Base-by-base conservation (phyloP, 2,888 invertebrate genomes). In the Elmis aenea region DNA sequence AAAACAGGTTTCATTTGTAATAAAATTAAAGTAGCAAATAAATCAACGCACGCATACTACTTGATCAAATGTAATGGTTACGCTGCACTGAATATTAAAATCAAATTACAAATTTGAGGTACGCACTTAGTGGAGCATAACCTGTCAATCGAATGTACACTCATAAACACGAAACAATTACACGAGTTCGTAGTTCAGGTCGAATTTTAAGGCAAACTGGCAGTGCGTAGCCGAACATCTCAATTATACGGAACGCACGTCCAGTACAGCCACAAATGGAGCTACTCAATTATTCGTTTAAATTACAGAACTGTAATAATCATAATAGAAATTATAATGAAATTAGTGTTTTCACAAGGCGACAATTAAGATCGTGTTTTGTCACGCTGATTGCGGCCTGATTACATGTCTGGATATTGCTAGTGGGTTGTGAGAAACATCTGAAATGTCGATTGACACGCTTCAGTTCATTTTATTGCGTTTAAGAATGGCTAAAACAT, bases 341-440 rank as follows among this genome's bases (percentile, higher is more conserved):
- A 40, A 40, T 40, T 40, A 27, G 32, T 38, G 38, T 38, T 38
- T 38, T 38, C 32, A 33, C 38, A 32, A 38, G 27, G 31, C 35
- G 40, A 35, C 40, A 31, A 40, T 40, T 40, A 40, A 31, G 34
- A 35, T 40, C 31, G 22, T 35, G 40, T 40, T 35, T 40, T 40
- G 40, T 35, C 26, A 40, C 31, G 40, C 31, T 31, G 35, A 40
- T 40, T 23, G 34, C 30, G 30, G 16, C 13, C 30, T 29, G 30
- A 40, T 40, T 35, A 40, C 38, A 27, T 30, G 25, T 29, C 36
- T 36, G 29, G 29, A 16, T 34, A 34, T 32, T 37, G 37, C 26
- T 32, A 18, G 25, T 31, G 26, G 37, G 31, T 26, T 37, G 32
- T 33, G 38, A 28, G 38, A 26, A 37, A 36, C 30, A 30, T 26